phyloP scores from a whole-genome alignment of 2,888 invertebrate genomes.

The Hedychridium roseum region DNA sequence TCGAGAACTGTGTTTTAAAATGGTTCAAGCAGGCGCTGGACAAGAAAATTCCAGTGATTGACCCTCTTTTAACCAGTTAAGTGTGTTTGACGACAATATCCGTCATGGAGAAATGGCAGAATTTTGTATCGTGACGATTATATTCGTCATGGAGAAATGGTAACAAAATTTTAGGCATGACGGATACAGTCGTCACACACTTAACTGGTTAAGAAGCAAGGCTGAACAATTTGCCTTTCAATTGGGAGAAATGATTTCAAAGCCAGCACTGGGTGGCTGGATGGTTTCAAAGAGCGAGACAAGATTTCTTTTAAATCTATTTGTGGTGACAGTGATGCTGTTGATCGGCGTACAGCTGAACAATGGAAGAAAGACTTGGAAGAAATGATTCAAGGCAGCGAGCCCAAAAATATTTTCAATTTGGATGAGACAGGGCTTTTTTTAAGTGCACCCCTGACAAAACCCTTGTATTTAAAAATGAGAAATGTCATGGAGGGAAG shows the following conservation, averaged over 20 bases:
- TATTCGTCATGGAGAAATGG: too few relatives aligned
- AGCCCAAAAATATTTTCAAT: slow-evolving; percentile 36
- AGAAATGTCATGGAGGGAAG: slow-evolving; percentile 52
- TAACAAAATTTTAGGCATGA: too few relatives aligned
- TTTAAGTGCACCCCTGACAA: slow-evolving; percentile 39
- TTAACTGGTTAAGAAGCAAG: too few relatives aligned
- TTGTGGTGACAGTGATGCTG: slow-evolving; percentile 35
- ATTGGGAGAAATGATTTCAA: slow-evolving; percentile 24
- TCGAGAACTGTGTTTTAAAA: slow-evolving; percentile 13
- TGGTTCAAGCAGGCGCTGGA: slow-evolving; percentile 14
- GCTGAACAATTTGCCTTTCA: slow-evolving; percentile 17
- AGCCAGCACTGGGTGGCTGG: slow-evolving; percentile 43
- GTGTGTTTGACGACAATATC: too few relatives aligned
- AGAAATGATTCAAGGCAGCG: slow-evolving; percentile 20
- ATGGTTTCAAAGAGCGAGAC: slow-evolving; percentile 40
- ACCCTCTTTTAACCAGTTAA: too few relatives aligned
- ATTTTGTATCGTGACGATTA: too few relatives aligned
- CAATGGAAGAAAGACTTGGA: slow-evolving; percentile 39
- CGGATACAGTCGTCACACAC: too few relatives aligned
- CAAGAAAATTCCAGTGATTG: slow-evolving; percentile 7
- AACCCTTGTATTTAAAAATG: slow-evolving; percentile 40
- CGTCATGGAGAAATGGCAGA: too few relatives aligned
- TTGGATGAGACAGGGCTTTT: slow-evolving; percentile 44
- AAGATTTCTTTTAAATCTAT: slow-evolving; percentile 25
- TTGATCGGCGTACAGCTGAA: slow-evolving; percentile 30